A percentile compares a stretch with the other conserved stretches of the same genome.
Evolutionary conservation across 2,888 invertebrate species (phyloP).

Genomic region (Ernsta delagoae): DNA sequence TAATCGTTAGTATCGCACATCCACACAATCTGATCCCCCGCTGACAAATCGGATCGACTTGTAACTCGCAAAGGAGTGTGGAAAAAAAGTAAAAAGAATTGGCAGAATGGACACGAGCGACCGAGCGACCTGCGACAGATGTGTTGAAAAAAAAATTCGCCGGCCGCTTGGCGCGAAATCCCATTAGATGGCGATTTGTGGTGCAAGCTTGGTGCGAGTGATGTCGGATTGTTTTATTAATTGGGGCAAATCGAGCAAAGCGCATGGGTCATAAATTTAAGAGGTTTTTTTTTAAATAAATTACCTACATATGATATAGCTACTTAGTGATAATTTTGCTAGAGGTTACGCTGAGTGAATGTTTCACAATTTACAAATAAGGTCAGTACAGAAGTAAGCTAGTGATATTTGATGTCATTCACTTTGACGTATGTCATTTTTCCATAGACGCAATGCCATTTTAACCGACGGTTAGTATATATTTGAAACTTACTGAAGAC

Average conservation of each 20-base stretch:
- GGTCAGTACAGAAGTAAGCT: no score
- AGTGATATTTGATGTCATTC: no score
- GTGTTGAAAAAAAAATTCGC: constrained; percentile 56
- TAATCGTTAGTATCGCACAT: constrained; percentile 66
- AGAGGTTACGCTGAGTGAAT: no score
- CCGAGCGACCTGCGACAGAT: constrained; percentile 74
- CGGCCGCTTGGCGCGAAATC: constrained; percentile 52
- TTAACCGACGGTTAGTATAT: no score
- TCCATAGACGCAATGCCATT: no score
- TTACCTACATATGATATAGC: background rate
- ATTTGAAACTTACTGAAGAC: no score
- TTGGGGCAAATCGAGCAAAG: constrained; percentile 44
- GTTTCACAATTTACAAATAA: no score
- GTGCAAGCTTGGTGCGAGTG: constrained; percentile 30
- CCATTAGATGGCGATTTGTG: constrained; percentile 48
- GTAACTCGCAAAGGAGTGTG: constrained; percentile 59
- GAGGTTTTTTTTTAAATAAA: background rate
- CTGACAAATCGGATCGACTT: constrained; percentile 75
- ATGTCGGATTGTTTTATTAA: constrained; percentile 55
- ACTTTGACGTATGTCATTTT: no score
- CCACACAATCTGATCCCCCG: constrained; percentile 69
- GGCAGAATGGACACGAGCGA: constrained; percentile 70
- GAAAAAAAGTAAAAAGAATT: constrained; percentile 58
- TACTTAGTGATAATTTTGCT: no score
- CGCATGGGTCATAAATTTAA: background rate